Conservation (phyloP, 2,113 vertebrate genomes). For the Siphamia tubifer region DNA sequence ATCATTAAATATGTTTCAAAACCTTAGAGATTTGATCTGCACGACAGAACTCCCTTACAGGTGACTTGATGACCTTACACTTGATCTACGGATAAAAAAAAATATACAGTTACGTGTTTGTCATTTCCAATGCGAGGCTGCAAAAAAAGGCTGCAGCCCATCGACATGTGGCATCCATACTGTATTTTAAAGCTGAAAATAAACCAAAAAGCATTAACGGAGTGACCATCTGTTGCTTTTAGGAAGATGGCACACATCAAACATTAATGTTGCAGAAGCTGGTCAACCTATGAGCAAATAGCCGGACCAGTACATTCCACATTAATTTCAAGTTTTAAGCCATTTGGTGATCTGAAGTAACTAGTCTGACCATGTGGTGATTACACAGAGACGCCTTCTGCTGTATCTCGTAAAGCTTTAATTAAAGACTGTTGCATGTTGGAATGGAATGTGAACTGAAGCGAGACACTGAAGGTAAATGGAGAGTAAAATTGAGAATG, state of each 20-base stretch:
- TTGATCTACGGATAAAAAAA: too few species aligned
- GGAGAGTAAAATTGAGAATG: not conserved
- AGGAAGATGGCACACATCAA: constrained; percentile 10
- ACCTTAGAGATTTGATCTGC: too few species aligned
- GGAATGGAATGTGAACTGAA: not conserved
- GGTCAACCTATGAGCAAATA: not conserved
- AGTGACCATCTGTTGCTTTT: not conserved
- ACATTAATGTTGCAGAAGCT: constrained; percentile 2
- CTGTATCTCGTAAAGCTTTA: constrained; percentile 8
- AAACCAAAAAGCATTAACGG: not conserved
- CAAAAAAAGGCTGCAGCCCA: not conserved
- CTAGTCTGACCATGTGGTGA: not conserved
- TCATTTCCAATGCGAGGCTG: too few species aligned
- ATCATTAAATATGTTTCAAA: too few species aligned
- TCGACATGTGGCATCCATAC: not conserved
- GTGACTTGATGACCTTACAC: too few species aligned
- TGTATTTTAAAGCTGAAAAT: constrained; percentile 1
- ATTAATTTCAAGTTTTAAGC: not conserved
- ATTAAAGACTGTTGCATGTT: constrained; percentile 9
- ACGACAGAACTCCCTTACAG: too few species aligned
- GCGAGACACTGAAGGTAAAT: constrained; percentile 15
- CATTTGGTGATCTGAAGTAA: not conserved
- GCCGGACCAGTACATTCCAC: not conserved
- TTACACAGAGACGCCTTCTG: not conserved
- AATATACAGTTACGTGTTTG: too few species aligned